These are phyloP conservation scores for Tenrec ecaudatus DNA, from an alignment of 2,113 vertebrate genomes.

Conservation along the genomic window DNA sequence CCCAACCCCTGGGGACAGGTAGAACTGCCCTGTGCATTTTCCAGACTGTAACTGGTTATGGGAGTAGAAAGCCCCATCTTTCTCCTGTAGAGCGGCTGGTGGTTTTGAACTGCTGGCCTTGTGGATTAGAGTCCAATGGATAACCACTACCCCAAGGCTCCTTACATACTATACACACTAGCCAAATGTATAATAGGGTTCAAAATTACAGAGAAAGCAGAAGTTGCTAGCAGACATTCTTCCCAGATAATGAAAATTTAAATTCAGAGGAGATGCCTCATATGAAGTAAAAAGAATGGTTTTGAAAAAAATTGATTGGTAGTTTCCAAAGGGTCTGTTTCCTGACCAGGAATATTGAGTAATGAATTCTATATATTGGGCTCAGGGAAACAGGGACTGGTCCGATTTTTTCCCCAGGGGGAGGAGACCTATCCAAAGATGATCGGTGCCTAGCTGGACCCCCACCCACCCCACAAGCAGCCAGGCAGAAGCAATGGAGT, in stretches of 20 bases:
- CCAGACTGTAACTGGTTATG: no score
- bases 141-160: no score
- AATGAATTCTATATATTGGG: background rate
- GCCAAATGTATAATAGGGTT: background rate
- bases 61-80: no score
- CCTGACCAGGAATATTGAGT: background rate
- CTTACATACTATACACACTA: background rate
- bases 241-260: slow-evolving; percentile 35
- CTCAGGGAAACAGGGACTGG: background rate
- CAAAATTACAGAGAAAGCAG: background rate
- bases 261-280: background rate
- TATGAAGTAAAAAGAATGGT: no score
- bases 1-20: no score
- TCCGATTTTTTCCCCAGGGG: background rate
- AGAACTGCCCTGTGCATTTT: no score
- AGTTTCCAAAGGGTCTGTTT: background rate
- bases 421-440: background rate
- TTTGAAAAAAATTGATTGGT: background rate
- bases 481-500: background rate
- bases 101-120: no score
- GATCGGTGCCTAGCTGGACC: background rate
- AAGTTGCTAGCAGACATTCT: background rate
- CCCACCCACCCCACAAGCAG: background rate
- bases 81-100: no score
- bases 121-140: no score